phyloP scores from a whole-genome alignment of 1,140 invertebrate genomes.

The Euwallacea similis region DNA sequence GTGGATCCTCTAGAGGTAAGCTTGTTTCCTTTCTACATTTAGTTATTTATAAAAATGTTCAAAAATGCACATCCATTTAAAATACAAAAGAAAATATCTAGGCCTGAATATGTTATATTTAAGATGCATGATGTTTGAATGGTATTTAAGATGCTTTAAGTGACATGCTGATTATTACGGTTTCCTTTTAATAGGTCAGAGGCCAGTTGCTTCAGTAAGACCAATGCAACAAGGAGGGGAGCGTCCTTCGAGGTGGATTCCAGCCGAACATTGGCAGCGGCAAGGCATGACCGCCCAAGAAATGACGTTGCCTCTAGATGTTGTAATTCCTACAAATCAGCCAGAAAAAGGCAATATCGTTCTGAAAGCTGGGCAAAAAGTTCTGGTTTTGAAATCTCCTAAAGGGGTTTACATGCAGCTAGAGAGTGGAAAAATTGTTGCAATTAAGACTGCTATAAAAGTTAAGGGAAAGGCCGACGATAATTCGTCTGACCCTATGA shows the following conservation, averaged over 20 bases:
- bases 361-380: conserved; percentile 88
- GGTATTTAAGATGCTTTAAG: too few species aligned
- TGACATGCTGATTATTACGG: neutral
- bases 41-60: neutral
- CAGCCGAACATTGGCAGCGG: conserved; percentile 83
- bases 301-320: conserved; percentile 89
- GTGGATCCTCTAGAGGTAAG: conserved; percentile 59
- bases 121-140: too few species aligned
- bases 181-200: conserved; percentile 49
- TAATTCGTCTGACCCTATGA: conserved; percentile 25
- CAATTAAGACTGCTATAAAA: conserved; percentile 81
- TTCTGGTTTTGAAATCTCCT: conserved; percentile 90
- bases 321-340: conserved; percentile 89
- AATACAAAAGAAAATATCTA: too few species aligned
- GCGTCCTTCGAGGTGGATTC: conserved; percentile 65
- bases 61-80: too few species aligned
- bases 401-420: conserved; percentile 96
- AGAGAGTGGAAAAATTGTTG: conserved; percentile 94
- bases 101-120: too few species aligned
- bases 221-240: conserved; percentile 56
- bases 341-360: conserved; percentile 84
- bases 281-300: conserved; percentile 94
- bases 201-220: conserved; percentile 60
- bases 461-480: conserved; percentile 64
- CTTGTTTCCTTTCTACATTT: neutral